phyloP scores from a whole-genome alignment of 2,113 vertebrate genomes.

The Carassius auratus region DNA sequence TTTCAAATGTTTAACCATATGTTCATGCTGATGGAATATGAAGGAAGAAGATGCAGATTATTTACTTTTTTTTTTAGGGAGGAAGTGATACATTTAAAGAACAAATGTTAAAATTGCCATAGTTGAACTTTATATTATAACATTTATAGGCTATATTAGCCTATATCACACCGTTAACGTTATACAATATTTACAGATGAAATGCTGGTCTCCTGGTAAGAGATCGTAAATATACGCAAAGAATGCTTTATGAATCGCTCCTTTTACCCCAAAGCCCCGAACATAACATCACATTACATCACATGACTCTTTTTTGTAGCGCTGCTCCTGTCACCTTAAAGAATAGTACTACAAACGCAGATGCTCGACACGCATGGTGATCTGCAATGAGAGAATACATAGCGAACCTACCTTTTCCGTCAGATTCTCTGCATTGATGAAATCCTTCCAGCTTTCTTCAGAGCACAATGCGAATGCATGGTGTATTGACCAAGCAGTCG shows the following conservation, averaged over 20 bases:
- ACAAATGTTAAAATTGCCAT: not conserved
- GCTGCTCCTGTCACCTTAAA: not conserved
- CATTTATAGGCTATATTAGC: not conserved
- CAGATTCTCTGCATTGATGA: not conserved
- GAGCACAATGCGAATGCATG: not conserved
- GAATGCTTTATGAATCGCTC: not conserved
- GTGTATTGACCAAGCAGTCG: not conserved
- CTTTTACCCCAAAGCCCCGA: not conserved
- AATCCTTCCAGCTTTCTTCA: not conserved
- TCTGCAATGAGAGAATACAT: not conserved
- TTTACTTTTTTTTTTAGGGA: not conserved
- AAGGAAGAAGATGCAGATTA: not conserved
- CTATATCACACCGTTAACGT: not conserved
- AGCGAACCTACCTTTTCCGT: conserved; percentile 3
- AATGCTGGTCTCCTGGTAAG: not conserved
- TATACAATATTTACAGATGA: not conserved
- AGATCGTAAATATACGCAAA: not conserved
- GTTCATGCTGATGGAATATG: not conserved
- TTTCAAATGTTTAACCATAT: not conserved
- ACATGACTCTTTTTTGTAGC: not conserved
- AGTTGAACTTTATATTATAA: not conserved
- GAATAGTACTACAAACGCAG: not conserved
- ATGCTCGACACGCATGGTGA: not conserved
- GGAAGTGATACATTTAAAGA: not conserved
- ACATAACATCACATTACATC: not conserved